Evolutionary conservation across 1,140 invertebrate genomes (phyloP), one percentile per base, ranked within the genome.

Genomic region (Alviniconcha marisindica): DNA sequence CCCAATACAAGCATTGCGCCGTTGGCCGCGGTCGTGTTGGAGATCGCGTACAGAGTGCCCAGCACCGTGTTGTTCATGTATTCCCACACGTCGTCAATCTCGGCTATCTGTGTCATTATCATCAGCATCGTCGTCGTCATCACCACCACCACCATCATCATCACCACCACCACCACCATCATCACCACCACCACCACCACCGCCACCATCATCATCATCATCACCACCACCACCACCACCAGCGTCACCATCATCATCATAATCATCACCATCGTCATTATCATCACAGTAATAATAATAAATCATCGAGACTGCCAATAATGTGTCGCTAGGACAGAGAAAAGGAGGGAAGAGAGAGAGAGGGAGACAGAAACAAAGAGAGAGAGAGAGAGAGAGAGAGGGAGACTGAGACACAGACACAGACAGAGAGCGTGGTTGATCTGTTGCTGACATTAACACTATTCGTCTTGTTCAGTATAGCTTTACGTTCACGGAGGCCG

Each of bases 241-340:
- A 73, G 24, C 71, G 36, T 73, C 31, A 73, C 36, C 31, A 28
- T 33, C 31, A 5, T 73, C 31, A 73, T 5, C 31, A 33, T 73
- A 3, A 73, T 36, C 31, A 33, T 73, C 71, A 73, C 5, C 71
- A 73, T 33, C 71, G 36, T 73, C 31, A 73, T 73, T 10, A 33
- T 73, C 31, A 73, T 73, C 71, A 73, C 40, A 21, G 78, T 40
- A 88, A 85, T 3, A n/a, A n/a, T n/a, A n/a, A n/a, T n/a, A n/a
- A n/a, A n/a, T n/a, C n/a, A n/a, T 87, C n/a, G n/a, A n/a, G n/a
- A n/a, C n/a, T n/a, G n/a, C n/a, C n/a, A n/a, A n/a, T n/a, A n/a
- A n/a, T 48, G 44, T 48, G 44, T 48, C 18, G 44, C 18, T 48
- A 18, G 5, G 44, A 48, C 18, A 48, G 44, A 48, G 44, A n/a